Base-by-base conservation (phyloP, 2,113 vertebrate species). In the Himantopus leucocephalus region DNA sequence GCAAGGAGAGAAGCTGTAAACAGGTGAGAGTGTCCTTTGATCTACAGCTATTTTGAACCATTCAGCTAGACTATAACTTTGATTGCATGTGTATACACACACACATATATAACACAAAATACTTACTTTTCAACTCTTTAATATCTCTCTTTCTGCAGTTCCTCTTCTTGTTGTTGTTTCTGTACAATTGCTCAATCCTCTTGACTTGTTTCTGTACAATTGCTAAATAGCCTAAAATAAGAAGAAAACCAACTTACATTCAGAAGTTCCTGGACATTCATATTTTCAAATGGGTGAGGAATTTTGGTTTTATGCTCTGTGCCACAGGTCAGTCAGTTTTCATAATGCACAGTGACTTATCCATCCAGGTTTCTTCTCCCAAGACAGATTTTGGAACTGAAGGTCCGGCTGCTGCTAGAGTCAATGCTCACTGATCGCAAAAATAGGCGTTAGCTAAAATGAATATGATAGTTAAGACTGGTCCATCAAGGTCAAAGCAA, bases 311-410 rank as follows among this genome's bases (percentile, higher is more conserved):
- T 52, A 24, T 10, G 4, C 3, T 82, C 17, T 75, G 26, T 72
- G n/a, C 8, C 27, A 35, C 39, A 39, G 19, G 7, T 39, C 37
- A 21, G 20, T 71, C 56, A 17, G 21, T 58, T 79, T 90, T 63
- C 15, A 24, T 9, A 56, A 32, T 0, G 2, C 29, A 24, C 14
- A 34, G 4, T 6, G 34, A 19, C 19, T 16, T 10, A 70, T 22
- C 21, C 26, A 55, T 27, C 4, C 1, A 1, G 12, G 4, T 59
- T 91, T 81, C 16, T 75, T 75, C 41, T 81, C 64, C n/a, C 17
- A 14, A 63, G 24, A 55, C 4, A 19, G 21, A 34, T 10, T 83
- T 67, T 41, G 52, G 58, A 59, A 55, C 24, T 24, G 30, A 18
- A 68, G 19, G 10, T 53, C n/a, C 32, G 6, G 7, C 12, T 62